Percentiles rank a stretch among this genome's conserved stretches.
Conservation (phyloP, 2,113 vertebrate species). For the Nibea albiflora region DNA sequence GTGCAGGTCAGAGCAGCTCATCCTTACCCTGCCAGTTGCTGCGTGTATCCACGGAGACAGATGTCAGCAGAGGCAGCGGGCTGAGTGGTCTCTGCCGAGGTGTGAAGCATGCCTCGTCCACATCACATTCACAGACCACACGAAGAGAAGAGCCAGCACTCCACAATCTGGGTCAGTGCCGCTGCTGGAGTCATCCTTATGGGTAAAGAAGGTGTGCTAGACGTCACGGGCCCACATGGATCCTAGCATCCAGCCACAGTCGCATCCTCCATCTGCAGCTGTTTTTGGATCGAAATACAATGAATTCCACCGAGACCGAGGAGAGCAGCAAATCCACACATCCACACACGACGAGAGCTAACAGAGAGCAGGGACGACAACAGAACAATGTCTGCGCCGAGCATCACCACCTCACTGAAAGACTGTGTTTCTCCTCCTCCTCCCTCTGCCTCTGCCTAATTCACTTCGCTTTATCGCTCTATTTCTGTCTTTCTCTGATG, state of each 20-base stretch:
- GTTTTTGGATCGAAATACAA: conserved; percentile 34
- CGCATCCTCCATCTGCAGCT: conserved; percentile 49
- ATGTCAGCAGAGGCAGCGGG: conserved; percentile 60
- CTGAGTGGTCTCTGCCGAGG: conserved; percentile 19
- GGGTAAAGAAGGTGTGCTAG: conserved; percentile 1
- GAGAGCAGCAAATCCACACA: conserved; percentile 55
- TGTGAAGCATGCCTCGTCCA: conserved; percentile 37
- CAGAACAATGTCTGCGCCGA: conserved; percentile 35
- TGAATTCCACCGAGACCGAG: conserved; percentile 44
- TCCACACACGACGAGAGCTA: conserved; percentile 35
- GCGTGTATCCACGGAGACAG: conserved; percentile 54
- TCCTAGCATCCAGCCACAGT: conserved; percentile 43
- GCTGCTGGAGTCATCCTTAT: conserved; percentile 46
- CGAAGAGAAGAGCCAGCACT: conserved; percentile 35
- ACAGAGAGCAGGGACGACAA: background rate
- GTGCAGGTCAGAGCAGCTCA: conserved; percentile 21
- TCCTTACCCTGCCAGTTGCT: conserved; percentile 66
- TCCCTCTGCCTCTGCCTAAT: conserved; percentile 56
- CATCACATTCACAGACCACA: conserved; percentile 43
- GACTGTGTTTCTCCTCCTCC: conserved; percentile 40
- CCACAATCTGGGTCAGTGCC: conserved; percentile 66
- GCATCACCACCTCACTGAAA: conserved; percentile 38
- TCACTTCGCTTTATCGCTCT: conserved; percentile 76
- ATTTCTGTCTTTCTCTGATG: conserved; percentile 78
- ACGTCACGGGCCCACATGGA: conserved; percentile 65